These are phyloP conservation scores for Mactromeris polynyma DNA, from an alignment of 2,888 invertebrate species.

Conservation along the genomic window DNA sequence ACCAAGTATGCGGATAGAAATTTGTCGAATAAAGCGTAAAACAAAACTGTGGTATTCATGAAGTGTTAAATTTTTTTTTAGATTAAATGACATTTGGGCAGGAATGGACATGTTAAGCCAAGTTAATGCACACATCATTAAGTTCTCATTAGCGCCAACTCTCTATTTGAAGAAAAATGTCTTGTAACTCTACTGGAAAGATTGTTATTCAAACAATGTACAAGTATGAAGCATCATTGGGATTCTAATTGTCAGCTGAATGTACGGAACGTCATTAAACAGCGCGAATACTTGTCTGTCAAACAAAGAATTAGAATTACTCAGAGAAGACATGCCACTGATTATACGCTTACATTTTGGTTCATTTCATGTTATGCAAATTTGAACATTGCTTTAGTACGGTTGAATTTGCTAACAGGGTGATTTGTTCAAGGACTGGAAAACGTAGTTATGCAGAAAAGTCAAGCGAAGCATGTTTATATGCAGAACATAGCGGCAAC, in stretches of 20 bases:
- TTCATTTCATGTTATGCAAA: conserved; percentile 4
- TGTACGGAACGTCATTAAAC: conserved; percentile 4
- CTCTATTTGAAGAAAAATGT: not conserved
- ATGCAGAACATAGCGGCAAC: not conserved
- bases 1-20: too few species aligned
- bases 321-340: not conserved
- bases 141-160: not conserved
- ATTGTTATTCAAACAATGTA: conserved; percentile 1
- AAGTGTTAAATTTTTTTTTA: not conserved
- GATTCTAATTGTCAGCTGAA: not conserved
- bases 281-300: not conserved
- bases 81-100: not conserved
- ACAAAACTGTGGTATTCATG: too few species aligned
- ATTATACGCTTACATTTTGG: not conserved
- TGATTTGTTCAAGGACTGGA: not conserved
- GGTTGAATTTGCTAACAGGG: not conserved
- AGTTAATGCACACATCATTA: not conserved
- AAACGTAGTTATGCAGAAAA: not conserved
- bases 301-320: not conserved
- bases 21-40: too few species aligned
- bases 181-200: not conserved
- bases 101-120: not conserved
- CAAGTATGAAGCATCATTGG: not conserved
- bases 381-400: not conserved
- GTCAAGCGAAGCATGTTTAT: not conserved